Percentiles rank a stretch among this genome's conserved stretches.
Evolutionary conservation across 2,888 invertebrate genomes (phyloP).

Genomic region (Limenitis arthemis): DNA sequence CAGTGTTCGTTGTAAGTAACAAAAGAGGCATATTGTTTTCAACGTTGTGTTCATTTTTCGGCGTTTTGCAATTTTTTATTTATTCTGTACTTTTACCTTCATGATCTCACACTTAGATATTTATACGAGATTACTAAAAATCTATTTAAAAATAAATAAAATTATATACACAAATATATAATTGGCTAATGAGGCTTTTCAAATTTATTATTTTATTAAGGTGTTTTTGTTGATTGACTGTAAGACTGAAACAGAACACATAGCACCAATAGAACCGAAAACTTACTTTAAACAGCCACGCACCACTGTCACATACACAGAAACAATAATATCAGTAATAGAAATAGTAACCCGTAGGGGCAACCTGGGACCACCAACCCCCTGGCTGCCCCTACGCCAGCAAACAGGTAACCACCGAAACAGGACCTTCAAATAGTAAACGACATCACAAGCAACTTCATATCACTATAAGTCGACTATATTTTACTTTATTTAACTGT

Average conservation of each 20-base stretch:
- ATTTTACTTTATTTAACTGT: conserved; percentile 27
- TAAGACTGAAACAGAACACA: conserved; percentile 60
- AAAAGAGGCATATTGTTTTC: conserved; percentile 68
- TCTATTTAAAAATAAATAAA: conserved; percentile 51
- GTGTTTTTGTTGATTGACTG: conserved; percentile 53
- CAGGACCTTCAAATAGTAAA: conserved; percentile 27
- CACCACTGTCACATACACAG: conserved; percentile 43
- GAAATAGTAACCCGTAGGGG: neutral
- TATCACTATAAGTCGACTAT: conserved; percentile 17
- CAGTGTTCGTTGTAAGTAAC: conserved; percentile 67
- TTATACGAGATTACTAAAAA: conserved; percentile 69
- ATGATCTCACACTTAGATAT: conserved; percentile 71
- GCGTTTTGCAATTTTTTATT: conserved; percentile 56
- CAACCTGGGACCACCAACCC: neutral
- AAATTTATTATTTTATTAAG: conserved; percentile 57
- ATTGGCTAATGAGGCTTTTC: conserved; percentile 70
- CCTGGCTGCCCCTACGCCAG: neutral
- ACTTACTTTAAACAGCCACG: conserved; percentile 31
- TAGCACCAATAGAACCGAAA: conserved; percentile 53
- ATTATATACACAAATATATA: conserved; percentile 62
- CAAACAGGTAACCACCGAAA: conserved; percentile 26
- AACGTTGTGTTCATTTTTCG: conserved; percentile 68
- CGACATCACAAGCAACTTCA: conserved; percentile 26
- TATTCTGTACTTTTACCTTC: conserved; percentile 65
- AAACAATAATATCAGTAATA: conserved; percentile 6